Evolutionary conservation across 2,888 invertebrate genomes (phyloP).

Genomic region (Leptarthrus brevirostris): DNA sequence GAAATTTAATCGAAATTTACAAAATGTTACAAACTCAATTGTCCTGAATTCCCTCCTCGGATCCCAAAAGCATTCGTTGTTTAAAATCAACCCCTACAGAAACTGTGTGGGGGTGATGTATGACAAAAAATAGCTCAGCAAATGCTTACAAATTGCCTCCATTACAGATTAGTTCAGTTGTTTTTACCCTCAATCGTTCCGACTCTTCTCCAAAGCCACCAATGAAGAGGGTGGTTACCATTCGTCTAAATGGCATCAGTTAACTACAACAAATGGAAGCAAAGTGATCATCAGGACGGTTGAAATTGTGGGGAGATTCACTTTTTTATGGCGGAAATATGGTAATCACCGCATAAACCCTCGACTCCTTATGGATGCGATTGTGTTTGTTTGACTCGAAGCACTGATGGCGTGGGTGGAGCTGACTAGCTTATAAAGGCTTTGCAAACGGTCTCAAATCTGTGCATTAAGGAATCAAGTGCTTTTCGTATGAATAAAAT

Average conservation of each 20-base stretch:
- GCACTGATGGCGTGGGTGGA: slow-evolving; percentile 23
- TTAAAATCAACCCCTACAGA: no score
- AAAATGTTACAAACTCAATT: no score
- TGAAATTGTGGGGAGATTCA: slow-evolving; percentile 48
- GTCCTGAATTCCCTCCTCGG: no score
- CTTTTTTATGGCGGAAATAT: slow-evolving; percentile 53
- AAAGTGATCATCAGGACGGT: slow-evolving; percentile 53
- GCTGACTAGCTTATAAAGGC: slow-evolving; percentile 33
- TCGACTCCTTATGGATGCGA: slow-evolving; percentile 2
- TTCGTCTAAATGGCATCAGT: slow-evolving; percentile 49
- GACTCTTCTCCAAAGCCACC: background rate
- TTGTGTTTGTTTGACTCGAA: slow-evolving; percentile 4
- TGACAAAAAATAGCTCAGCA: slow-evolving; percentile 55
- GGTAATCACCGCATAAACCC: slow-evolving; percentile 50
- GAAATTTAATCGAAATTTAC: no score
- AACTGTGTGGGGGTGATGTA: slow-evolving; percentile 49
- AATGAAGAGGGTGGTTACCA: slow-evolving; percentile 37
- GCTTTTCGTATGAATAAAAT: slow-evolving; percentile 53
- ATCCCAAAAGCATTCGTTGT: no score
- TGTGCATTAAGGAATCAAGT: slow-evolving; percentile 53
- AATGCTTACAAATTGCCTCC: slow-evolving; percentile 57
- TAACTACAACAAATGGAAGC: slow-evolving; percentile 53
- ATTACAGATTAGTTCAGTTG: slow-evolving; percentile 55
- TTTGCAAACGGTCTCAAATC: slow-evolving; percentile 50
- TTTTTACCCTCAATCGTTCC: slow-evolving; percentile 18